Percentiles rank a stretch among this genome's conserved stretches.
Conservation (phyloP, 2,888 invertebrate species). For the Thalpophila matura region DNA sequence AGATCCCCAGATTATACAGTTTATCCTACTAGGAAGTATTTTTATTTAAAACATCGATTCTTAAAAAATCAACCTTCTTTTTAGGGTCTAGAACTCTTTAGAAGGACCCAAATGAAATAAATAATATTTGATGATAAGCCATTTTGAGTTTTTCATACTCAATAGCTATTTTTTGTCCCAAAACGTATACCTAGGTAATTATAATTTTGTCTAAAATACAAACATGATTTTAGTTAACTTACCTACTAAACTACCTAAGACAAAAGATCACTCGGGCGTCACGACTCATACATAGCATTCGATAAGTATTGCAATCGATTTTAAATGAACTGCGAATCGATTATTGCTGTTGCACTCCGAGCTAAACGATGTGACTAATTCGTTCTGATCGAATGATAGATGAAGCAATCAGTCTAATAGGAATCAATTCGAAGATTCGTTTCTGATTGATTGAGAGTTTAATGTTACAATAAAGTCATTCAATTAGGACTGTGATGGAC, state of each 20-base stretch:
- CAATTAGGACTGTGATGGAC: slow-evolving; percentile 30
- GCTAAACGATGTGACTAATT: slow-evolving; percentile 52
- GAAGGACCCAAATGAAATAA: too few species aligned
- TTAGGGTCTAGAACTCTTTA: too few species aligned
- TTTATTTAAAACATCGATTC: too few species aligned
- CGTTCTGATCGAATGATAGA: slow-evolving; percentile 54
- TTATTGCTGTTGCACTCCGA: slow-evolving; percentile 58
- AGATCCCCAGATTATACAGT: too few species aligned
- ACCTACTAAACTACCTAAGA: neutral
- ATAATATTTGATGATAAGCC: too few species aligned
- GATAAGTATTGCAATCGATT: slow-evolving; percentile 72
- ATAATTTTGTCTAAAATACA: too few species aligned
- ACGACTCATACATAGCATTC: slow-evolving; percentile 40
- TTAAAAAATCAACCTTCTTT: too few species aligned
- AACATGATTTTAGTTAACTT: too few species aligned
- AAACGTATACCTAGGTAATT: too few species aligned
- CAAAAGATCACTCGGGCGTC: slow-evolving; percentile 18
- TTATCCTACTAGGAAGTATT: too few species aligned
- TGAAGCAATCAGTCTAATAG: slow-evolving; percentile 49
- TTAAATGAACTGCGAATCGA: slow-evolving; percentile 81
- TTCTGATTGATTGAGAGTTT: slow-evolving; percentile 48
- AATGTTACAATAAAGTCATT: slow-evolving; percentile 45
- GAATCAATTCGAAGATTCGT: slow-evolving; percentile 55
- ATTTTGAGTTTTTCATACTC: too few species aligned
- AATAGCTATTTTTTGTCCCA: too few species aligned